These are phyloP conservation scores for Heliconius hortense DNA, from an alignment of 2,888 invertebrate species.

Conservation along the genomic window DNA sequence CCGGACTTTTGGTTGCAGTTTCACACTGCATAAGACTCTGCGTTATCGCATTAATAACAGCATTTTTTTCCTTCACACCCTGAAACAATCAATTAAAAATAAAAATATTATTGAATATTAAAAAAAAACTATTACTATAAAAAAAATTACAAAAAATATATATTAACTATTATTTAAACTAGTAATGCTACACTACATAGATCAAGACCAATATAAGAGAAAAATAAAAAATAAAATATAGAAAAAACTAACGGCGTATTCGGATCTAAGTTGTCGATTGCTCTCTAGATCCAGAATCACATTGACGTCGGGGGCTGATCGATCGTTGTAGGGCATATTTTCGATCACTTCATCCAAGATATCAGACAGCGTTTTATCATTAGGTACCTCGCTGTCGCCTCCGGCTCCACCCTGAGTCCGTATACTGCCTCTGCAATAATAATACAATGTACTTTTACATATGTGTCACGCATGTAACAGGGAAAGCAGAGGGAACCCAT, in stretches of 20 bases:
- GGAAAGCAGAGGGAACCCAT: no score
- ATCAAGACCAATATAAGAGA: neutral
- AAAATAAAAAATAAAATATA: neutral
- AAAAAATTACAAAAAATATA: neutral
- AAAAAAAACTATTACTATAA: neutral
- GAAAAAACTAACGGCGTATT: constrained; percentile 46
- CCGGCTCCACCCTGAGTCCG: constrained; percentile 59
- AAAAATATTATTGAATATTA: no score
- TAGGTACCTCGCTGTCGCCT: constrained; percentile 67
- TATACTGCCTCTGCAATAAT: constrained; percentile 59
- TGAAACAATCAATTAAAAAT: constrained; percentile 49
- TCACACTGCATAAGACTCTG: constrained; percentile 95
- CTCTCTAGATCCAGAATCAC: constrained; percentile 53
- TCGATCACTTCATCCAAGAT: constrained; percentile 93
- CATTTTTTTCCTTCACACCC: constrained; percentile 86
- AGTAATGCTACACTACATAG: neutral
- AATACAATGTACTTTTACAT: neutral
- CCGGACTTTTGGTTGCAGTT: constrained; percentile 84
- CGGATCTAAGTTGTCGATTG: constrained; percentile 48
- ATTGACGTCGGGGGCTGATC: constrained; percentile 58
- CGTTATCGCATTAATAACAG: constrained; percentile 93
- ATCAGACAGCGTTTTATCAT: constrained; percentile 89
- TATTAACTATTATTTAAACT: no score
- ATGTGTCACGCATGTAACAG: no score
- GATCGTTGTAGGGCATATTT: constrained; percentile 85